These are phyloP conservation scores for Salmo trutta DNA, from an alignment of 2,797 vertebrate species.

Conservation along the genomic window DNA sequence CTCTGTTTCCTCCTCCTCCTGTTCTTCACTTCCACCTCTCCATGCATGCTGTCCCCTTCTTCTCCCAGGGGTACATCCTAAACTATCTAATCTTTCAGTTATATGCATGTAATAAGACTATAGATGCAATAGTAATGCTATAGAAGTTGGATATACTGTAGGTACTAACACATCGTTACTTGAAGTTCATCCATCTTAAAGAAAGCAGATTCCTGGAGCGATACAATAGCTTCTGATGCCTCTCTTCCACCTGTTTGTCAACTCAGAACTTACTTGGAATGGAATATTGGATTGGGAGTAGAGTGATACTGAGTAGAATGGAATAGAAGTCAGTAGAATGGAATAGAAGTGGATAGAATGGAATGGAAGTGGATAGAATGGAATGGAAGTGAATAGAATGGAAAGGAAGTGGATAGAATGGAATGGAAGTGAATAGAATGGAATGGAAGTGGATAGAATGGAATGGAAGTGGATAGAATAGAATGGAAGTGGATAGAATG, in stretches of 20 bases:
- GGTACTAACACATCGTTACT: not conserved
- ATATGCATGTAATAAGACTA: not conserved
- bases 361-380: not conserved
- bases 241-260: slow-evolving; percentile 21
- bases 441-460: not conserved
- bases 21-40: not conserved
- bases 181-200: not conserved
- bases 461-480: not conserved
- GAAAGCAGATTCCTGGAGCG: not conserved
- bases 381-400: slow-evolving; percentile 23
- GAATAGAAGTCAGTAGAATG: not conserved
- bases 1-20: slow-evolving; percentile 5
- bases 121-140: not conserved
- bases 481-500: not conserved
- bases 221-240: slow-evolving; percentile 3
- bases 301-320: not conserved
- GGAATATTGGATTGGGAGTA: not conserved
- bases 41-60: slow-evolving; percentile 6
- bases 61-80: not conserved
- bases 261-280: not conserved
- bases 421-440: not conserved
- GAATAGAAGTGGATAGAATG: not conserved
- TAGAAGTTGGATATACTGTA: not conserved
- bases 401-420: not conserved
- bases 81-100: not conserved